Conservation (phyloP, 2,113 vertebrate genomes). For the Spermophilus dauricus region DNA sequence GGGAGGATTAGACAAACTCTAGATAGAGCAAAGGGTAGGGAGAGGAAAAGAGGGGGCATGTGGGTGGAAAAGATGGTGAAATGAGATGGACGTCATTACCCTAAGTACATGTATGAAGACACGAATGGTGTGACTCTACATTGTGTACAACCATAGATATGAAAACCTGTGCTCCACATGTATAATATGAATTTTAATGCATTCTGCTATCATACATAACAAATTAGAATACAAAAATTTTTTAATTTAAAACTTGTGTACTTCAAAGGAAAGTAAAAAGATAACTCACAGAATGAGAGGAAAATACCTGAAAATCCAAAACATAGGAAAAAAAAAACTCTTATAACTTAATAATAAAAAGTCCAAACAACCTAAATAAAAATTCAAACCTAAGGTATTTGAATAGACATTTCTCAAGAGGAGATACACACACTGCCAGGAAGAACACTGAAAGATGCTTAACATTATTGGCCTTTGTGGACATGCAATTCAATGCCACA, state of each 20-base stretch:
- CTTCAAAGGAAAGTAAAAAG: constrained; percentile 15
- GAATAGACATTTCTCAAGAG: background rate
- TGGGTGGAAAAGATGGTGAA: no score
- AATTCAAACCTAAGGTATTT: constrained; percentile 21
- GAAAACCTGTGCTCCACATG: no score
- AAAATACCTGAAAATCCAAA: background rate
- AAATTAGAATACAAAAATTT: no score
- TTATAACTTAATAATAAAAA: constrained; percentile 20
- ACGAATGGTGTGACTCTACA: no score
- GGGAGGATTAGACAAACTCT: no score
- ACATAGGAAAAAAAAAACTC: background rate
- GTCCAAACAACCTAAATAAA: background rate
- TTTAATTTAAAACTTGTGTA: background rate
- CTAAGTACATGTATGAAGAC: no score
- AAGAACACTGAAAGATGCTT: background rate
- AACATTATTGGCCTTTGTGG: background rate
- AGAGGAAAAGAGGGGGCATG: no score
- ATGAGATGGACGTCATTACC: no score
- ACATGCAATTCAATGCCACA: background rate
- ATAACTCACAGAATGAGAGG: background rate
- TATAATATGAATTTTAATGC: no score
- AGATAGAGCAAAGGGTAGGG: no score
- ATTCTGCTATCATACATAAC: no score
- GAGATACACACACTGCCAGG: background rate
- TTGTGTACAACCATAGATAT: no score